Base-by-base conservation (phyloP, 2,113 vertebrate genomes). In the Ranitomeya variabilis region DNA sequence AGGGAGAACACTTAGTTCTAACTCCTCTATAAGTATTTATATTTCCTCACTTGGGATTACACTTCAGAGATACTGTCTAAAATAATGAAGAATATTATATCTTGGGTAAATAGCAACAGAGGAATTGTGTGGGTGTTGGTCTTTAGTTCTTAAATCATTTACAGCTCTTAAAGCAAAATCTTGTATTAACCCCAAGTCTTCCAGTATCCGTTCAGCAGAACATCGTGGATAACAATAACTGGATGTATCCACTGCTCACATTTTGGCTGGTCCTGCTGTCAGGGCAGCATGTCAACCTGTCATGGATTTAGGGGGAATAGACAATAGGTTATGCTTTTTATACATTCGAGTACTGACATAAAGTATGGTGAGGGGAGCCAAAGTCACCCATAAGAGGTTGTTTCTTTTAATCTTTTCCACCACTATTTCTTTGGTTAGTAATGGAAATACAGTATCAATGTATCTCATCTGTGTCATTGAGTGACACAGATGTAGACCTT, bases 41-140 rank as follows among this genome's bases (percentile, higher is more conserved):
- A 71, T 83, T 45, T 45, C 19, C 12, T 64, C 64, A 55, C 82
- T 37, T 23, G 82, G 82, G 64, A 83, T 51, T 83, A 52, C 21
- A 69, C 51, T 69, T 69, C 7, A 83, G 5, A 69, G 59, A 12
- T 51, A 7, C 26, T 81, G 26, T 67, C 81, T 69, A 23, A n/a
- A 55, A 83, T 83, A 69, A 54, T 69, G 51, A 69, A n/a, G 7
- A 52, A 52, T 23, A 54, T 23, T 83, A 8, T 54, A 14, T 54
- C 7, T 83, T n/a, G 4, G 64, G 26, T 83, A 69, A 67, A 83
- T 26, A 64, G 26, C n/a, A 57, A 59, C 0, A 66, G 59, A 62
- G 37, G 26, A 37, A 19, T 37, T 62, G 79, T 62, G 23, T 81
- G 59, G 55, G 57, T 59, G 9, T 9, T 62, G 79, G 57, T 81